Evolutionary conservation across 53 echinoderm and acorn worm species (phyloP), one percentile per base, ranked within the genome.

Genomic region (Astropecten irregularis): DNA sequence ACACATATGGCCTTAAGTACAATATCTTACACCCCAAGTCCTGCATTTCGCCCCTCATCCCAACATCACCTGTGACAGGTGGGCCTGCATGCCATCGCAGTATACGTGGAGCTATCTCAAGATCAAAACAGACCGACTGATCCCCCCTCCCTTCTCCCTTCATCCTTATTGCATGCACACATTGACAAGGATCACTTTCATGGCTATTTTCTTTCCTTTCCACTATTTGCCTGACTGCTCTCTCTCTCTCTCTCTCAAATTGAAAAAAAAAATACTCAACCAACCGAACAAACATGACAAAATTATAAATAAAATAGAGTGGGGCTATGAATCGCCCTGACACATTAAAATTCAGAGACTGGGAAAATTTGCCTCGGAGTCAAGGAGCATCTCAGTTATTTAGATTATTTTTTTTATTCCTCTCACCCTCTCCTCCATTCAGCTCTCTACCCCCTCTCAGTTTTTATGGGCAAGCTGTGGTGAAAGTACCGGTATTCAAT

Each of bases 291-390:
- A n/a, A 20, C 26, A 14, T 26, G 18, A 22, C 58, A 39, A 76
- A 76, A 76, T 76, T 76, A 58, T 57, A 76, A 76, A n/a, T n/a
- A n/a, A n/a, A n/a, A n/a, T n/a, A n/a, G n/a, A 76, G 51, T 58
- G 20, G 76, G 40, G 35, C 68, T 28, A 5, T 47, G 77, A 62
- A 61, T 61, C 61, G 42, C 16, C 33, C 47, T 57, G 62, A 63
- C 77, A 77, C 62, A 77, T 77, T 77, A 62, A 77, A 77, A 77
- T 77, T 61, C 77, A 77, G 47, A 63, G 77, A 20, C 77, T 63
- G 63, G 61, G 16, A n/a, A 40, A 52, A 44, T 77, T 62, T 77
- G 77, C 77, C 77, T 57, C 19, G 61, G 47, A 63, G 77, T 61
- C 61, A 44, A 47, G 59, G 46, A 61, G 61, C 40, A 48, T 29